These are phyloP conservation scores for Griposia aprilina DNA, from an alignment of 2,888 invertebrate species.

Conservation along the genomic window DNA sequence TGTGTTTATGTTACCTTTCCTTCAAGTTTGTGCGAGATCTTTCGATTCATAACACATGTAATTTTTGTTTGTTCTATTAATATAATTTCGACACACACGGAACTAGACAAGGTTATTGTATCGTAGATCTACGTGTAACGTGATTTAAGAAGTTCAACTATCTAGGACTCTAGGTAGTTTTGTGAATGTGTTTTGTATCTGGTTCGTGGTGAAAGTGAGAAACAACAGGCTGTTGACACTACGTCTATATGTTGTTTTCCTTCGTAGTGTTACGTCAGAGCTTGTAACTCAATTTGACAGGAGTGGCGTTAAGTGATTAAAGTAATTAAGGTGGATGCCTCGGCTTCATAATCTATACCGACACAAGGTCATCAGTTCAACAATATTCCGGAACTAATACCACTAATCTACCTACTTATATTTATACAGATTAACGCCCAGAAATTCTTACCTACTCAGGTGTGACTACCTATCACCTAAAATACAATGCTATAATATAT, in stretches of 20 bases:
- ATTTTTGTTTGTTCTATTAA: not conserved
- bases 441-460: not conserved
- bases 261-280: constrained; percentile 7
- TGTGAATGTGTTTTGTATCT: constrained; percentile 1
- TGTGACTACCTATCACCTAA: not conserved
- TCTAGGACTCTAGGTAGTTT: not conserved
- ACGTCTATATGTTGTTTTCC: not conserved
- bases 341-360: not conserved
- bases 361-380: constrained; percentile 4
- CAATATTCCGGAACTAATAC: not conserved
- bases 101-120: constrained; percentile 36
- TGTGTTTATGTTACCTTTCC: not conserved
- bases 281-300: constrained; percentile 14
- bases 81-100: not conserved
- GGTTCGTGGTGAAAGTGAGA: constrained; percentile 26
- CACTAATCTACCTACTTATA: not conserved
- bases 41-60: not conserved
- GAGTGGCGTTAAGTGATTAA: constrained; percentile 38
- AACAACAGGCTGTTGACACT: constrained; percentile 11
- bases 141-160: constrained; percentile 14
- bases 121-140: not conserved
- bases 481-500: too few relatives aligned
- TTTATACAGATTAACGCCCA: not conserved
- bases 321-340: constrained; percentile 16
- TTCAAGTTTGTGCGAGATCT: not conserved